Evolutionary conservation across 2,113 vertebrate species (phyloP).

Genomic region (Miniopterus natalensis): DNA sequence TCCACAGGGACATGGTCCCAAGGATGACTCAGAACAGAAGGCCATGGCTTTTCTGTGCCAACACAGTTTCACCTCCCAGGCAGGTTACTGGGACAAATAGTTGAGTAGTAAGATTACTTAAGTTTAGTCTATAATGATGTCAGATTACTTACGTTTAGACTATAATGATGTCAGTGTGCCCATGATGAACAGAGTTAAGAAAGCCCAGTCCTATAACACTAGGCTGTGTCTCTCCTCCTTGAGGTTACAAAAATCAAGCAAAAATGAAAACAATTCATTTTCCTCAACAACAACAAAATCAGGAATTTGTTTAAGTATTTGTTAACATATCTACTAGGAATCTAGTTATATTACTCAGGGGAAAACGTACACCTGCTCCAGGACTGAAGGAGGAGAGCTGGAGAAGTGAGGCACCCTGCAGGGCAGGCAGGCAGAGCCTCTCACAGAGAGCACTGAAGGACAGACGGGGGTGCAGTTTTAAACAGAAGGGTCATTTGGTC

Average conservation of each 20-base stretch:
- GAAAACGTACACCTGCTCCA: not conserved
- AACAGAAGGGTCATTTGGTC: not conserved
- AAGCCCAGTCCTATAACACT: not conserved
- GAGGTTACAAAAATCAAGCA: conserved; percentile 22
- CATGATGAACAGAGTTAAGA: not conserved
- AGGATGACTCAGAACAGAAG: not conserved
- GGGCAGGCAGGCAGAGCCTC: not conserved
- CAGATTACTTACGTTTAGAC: conserved; percentile 6
- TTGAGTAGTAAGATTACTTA: not conserved
- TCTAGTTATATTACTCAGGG: not conserved
- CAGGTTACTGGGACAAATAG: not conserved
- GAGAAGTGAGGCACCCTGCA: not conserved
- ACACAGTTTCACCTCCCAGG: not conserved
- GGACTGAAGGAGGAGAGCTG: not conserved
- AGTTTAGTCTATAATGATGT: not conserved
- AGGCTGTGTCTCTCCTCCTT: not conserved
- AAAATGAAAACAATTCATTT: not conserved
- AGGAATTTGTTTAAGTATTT: conserved; percentile 30
- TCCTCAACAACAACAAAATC: not conserved
- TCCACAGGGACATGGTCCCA: not conserved
- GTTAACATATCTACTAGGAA: not conserved
- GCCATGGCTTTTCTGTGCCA: not conserved
- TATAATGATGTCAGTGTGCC: not conserved
- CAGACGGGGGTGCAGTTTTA: not conserved
- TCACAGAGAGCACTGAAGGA: rapidly evolving